Evolutionary conservation across 2,113 vertebrate genomes (phyloP).

Genomic region (Myiopsitta monachus): DNA sequence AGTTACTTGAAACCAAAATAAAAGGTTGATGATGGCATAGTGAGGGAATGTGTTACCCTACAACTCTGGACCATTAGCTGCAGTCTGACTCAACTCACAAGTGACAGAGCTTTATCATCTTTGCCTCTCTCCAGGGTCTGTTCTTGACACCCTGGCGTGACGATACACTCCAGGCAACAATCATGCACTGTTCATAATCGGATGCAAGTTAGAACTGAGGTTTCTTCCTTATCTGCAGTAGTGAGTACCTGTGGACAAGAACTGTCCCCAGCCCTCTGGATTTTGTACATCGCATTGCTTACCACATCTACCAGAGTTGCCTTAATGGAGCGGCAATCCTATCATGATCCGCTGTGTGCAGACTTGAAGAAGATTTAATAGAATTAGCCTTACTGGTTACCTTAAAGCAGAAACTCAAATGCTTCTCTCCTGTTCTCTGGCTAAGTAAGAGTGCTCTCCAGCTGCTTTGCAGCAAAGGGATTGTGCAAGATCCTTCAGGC

Average conservation of each 20-base stretch:
- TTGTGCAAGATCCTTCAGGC: slow-evolving; percentile 33
- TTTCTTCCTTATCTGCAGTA: neutral
- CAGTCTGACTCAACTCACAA: neutral
- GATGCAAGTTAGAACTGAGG: neutral
- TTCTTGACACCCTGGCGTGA: neutral
- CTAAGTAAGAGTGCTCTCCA: neutral
- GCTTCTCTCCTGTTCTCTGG: neutral
- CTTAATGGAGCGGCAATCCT: neutral
- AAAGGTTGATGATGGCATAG: neutral
- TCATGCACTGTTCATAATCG: rapidly evolving
- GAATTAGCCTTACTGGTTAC: neutral
- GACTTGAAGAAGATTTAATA: neutral
- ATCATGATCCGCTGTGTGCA: rapidly evolving
- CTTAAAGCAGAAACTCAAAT: neutral
- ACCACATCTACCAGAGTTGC: neutral
- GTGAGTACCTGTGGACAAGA: neutral
- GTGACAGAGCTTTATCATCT: neutral
- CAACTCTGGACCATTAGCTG: neutral
- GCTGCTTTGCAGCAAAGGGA: neutral
- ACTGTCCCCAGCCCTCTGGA: neutral
- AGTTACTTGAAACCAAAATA: slow-evolving; percentile 17
- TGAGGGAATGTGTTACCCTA: neutral
- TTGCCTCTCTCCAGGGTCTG: neutral
- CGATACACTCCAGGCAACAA: neutral
- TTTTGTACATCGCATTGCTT: neutral